Evolutionary conservation across 1,140 invertebrate species (phyloP).

Genomic region (Mamestra configurata): DNA sequence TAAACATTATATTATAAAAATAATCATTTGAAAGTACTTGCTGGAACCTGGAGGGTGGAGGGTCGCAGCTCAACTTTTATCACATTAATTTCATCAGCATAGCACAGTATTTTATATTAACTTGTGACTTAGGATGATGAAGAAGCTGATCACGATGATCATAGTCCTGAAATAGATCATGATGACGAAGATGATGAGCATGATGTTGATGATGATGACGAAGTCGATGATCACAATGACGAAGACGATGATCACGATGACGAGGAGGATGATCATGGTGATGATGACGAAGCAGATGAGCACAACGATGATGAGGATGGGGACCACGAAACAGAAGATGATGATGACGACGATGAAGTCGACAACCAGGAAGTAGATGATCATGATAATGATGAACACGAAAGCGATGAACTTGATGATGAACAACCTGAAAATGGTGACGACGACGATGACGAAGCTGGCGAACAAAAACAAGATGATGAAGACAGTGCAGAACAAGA

Average conservation of each 20-base stretch:
- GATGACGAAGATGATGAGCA: slow-evolving; percentile 59
- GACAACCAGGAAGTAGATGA: slow-evolving; percentile 67
- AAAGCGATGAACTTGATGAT: slow-evolving; percentile 64
- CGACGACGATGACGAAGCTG: slow-evolving; percentile 63
- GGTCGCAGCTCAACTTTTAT: too few relatives aligned
- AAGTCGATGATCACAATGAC: slow-evolving; percentile 63
- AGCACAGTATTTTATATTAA: not conserved
- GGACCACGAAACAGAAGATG: slow-evolving; percentile 62
- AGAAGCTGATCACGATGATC: slow-evolving; percentile 57
- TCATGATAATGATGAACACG: slow-evolving; percentile 73
- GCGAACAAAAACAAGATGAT: slow-evolving; percentile 64
- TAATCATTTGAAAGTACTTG: not conserved
- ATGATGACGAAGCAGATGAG: slow-evolving; percentile 70
- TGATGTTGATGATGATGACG: slow-evolving; percentile 57
- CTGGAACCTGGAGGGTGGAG: too few relatives aligned
- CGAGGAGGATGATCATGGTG: slow-evolving; percentile 55
- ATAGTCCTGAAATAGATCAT: slow-evolving; percentile 62
- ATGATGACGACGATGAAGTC: slow-evolving; percentile 69
- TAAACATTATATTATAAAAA: not conserved
- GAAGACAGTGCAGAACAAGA: slow-evolving; percentile 60
- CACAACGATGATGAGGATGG: slow-evolving; percentile 68
- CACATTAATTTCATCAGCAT: not conserved
- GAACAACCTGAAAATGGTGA: slow-evolving; percentile 51
- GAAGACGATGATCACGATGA: slow-evolving; percentile 54
- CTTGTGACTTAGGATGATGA: slow-evolving; percentile 52